Percentiles rank a stretch among this genome's conserved stretches.
Conservation (phyloP, 2,113 vertebrate species). For the Dipodomys ordii region DNA sequence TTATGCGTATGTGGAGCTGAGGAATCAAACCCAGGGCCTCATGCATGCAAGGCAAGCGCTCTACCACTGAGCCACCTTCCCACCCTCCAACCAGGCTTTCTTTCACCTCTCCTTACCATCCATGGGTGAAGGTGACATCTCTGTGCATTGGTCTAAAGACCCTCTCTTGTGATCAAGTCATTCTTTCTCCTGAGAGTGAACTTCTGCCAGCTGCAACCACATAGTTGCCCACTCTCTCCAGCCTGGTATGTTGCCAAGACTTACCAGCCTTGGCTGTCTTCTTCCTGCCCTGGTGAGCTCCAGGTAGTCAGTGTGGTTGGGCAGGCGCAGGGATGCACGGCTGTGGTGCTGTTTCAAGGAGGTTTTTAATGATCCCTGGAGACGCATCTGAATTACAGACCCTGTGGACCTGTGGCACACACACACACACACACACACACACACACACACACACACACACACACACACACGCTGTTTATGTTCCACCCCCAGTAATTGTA, state of each 20-base stretch:
- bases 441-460: neutral
- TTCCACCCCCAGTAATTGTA: constrained; percentile 60
- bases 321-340: neutral
- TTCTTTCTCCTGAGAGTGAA: neutral
- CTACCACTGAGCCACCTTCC: too few relatives aligned
- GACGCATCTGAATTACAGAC: constrained; percentile 58
- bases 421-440: neutral
- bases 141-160: neutral
- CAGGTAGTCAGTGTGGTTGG: accelerated
- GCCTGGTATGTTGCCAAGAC: neutral
- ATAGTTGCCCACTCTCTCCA: neutral
- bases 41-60: too few relatives aligned
- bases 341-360: constrained; percentile 1
- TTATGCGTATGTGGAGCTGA: too few relatives aligned
- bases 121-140: neutral
- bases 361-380: constrained; percentile 61
- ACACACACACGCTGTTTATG: neutral
- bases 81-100: neutral
- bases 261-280: neutral
- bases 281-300: neutral
- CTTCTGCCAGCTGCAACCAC: neutral
- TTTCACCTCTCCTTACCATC: neutral
- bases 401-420: neutral
- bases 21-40: too few relatives aligned
- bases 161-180: neutral